A percentile compares a stretch with the other conserved stretches of the same genome.
These are phyloP conservation scores for Aurelia coerulea DNA, from an alignment of 30 jellyfish, hydroid and myxozoan species.

Conservation along the genomic window DNA sequence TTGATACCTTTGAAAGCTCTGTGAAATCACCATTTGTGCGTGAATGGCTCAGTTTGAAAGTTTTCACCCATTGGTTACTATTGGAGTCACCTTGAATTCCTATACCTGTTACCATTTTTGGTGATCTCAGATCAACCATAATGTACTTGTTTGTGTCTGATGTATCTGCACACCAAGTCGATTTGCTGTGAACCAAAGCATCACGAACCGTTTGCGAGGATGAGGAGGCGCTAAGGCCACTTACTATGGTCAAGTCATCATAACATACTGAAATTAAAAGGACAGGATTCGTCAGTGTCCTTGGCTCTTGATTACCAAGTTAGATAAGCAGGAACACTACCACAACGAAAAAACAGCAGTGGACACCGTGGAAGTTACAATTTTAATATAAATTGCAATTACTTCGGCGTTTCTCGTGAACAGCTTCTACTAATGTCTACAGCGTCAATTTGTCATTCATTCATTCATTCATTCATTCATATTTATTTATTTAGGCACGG, in stretches of 20 bases:
- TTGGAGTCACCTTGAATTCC: conserved; percentile 72
- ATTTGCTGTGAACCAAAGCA: conserved; percentile 7
- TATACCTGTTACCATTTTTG: conserved; percentile 41
- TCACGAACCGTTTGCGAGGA: conserved; percentile 3
- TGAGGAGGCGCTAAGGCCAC: conserved; percentile 25
- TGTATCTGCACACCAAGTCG: conserved; percentile 58
- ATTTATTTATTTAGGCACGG: too few relatives aligned
- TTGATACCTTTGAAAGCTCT: conserved; percentile 10
- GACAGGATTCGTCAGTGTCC: too few relatives aligned
- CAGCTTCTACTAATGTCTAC: too few relatives aligned
- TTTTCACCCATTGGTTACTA: conserved; percentile 44
- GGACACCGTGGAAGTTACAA: too few relatives aligned
- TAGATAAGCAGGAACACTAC: too few relatives aligned
- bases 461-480: too few relatives aligned
- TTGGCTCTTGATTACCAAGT: too few relatives aligned
- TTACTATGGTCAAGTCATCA: conserved; percentile 39
- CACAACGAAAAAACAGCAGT: too few relatives aligned
- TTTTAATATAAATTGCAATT: too few relatives aligned
- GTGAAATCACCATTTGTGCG: background rate
- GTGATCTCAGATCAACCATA: conserved; percentile 9
- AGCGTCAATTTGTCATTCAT: too few relatives aligned
- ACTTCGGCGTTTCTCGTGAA: too few relatives aligned
- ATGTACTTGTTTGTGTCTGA: conserved; percentile 18
- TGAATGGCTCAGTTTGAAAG: conserved; percentile 29
- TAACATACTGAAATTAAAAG: conserved; percentile 14